Percentiles rank a stretch among this genome's conserved stretches.
phyloP scores from a whole-genome alignment of 2,888 invertebrate species.

The Pseudococcus viburni region DNA sequence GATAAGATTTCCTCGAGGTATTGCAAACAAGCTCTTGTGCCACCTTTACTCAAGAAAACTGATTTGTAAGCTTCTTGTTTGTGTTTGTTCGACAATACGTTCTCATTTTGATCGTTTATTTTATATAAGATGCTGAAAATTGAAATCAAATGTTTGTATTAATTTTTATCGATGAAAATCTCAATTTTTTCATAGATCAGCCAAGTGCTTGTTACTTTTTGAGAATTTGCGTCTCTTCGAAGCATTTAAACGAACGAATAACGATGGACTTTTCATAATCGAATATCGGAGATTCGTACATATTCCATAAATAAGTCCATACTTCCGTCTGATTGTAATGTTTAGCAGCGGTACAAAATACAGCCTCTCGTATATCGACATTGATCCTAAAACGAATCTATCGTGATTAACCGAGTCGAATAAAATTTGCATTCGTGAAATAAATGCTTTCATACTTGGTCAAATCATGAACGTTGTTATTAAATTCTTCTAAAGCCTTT shows the following conservation, averaged over 20 bases:
- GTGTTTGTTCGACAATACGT: neutral
- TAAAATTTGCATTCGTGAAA: neutral
- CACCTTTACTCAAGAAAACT: conserved; percentile 35
- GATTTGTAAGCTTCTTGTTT: conserved; percentile 40
- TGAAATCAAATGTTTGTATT: neutral
- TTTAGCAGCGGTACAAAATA: conserved; percentile 65
- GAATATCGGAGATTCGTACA: conserved; percentile 57
- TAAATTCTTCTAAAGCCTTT: conserved; percentile 25
- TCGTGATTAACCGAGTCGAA: neutral
- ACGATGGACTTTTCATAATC: conserved; percentile 64
- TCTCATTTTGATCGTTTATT: conserved; percentile 47
- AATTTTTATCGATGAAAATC: too few species aligned
- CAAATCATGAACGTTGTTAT: conserved; percentile 27
- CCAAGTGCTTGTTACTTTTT: conserved; percentile 38
- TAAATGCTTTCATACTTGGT: neutral
- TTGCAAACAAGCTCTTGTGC: conserved; percentile 23
- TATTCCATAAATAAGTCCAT: conserved; percentile 53
- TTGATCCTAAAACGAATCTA: conserved; percentile 63
- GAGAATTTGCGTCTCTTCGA: neutral
- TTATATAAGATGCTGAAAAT: conserved; percentile 32
- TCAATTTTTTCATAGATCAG: neutral
- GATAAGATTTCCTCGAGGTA: conserved; percentile 43
- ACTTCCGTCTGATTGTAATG: conserved; percentile 55
- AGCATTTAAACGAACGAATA: conserved; percentile 57
- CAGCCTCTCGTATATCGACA: conserved; percentile 67